These are phyloP conservation scores for Nestor notabilis DNA, from an alignment of 2,113 vertebrate genomes.

Conservation along the genomic window DNA sequence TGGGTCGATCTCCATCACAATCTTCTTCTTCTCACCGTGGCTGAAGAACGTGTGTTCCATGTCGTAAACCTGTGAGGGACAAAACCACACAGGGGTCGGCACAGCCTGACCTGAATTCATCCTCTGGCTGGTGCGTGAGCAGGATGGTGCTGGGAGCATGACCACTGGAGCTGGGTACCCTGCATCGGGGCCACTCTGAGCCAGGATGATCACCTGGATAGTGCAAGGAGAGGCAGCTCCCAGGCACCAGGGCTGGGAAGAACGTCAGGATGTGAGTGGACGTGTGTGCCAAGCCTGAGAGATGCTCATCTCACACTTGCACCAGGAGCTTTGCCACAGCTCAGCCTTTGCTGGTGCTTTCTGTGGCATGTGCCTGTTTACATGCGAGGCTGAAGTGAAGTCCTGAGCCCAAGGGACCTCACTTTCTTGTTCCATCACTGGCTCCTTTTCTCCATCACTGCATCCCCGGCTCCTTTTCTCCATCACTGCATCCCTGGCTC, in stretches of 20 bases:
- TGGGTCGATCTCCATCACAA: constrained; percentile 91
- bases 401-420: neutral
- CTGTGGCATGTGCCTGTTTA: neutral
- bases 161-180: neutral
- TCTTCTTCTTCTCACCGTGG: constrained; percentile 85
- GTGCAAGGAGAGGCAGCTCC: neutral
- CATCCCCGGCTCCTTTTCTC: neutral
- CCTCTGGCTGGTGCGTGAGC: accelerated
- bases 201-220: accelerated
- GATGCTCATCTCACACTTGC: neutral
- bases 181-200: accelerated
- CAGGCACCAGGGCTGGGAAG: neutral
- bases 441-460: neutral
- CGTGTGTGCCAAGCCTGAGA: neutral
- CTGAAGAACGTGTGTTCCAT: constrained; percentile 87
- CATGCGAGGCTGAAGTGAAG: neutral
- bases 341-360: neutral
- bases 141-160: neutral
- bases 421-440: neutral
- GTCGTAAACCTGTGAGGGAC: constrained; percentile 83
- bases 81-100: neutral
- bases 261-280: accelerated
- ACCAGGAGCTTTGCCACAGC: neutral
- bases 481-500: neutral
- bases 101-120: neutral